Percentiles rank a stretch among this genome's conserved stretches.
Conservation (phyloP, 2,888 invertebrate genomes). For the Choristoneura rosaceana region DNA sequence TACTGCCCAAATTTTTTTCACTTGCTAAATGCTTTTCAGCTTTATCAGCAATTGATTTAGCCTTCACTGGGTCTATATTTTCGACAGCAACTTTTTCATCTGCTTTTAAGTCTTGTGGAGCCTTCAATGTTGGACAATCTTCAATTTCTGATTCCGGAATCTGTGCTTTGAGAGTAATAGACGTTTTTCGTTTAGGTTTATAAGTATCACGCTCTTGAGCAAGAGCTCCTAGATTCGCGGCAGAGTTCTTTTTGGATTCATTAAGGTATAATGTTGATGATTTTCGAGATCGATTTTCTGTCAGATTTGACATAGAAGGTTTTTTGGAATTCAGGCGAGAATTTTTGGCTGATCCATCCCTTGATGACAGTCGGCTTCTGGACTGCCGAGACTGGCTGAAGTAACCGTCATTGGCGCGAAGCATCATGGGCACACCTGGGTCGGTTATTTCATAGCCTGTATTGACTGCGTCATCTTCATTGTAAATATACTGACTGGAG, state of each 20-base stretch:
- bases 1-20: slow-evolving; percentile 53
- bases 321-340: slow-evolving; percentile 80
- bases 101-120: slow-evolving; percentile 80
- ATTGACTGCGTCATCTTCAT: slow-evolving; percentile 87
- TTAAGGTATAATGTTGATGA: slow-evolving; percentile 78
- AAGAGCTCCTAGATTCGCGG: slow-evolving; percentile 69
- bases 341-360: slow-evolving; percentile 72
- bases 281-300: slow-evolving; percentile 76
- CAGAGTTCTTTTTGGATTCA: slow-evolving; percentile 81
- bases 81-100: slow-evolving; percentile 80
- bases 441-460: slow-evolving; percentile 88
- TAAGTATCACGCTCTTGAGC: slow-evolving; percentile 67
- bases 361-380: slow-evolving; percentile 70
- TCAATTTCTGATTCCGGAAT: slow-evolving; percentile 83
- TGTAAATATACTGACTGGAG: slow-evolving; percentile 88
- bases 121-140: slow-evolving; percentile 80
- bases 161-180: slow-evolving; percentile 66
- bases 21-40: slow-evolving; percentile 69
- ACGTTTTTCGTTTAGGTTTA: slow-evolving; percentile 77
- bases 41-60: slow-evolving; percentile 71
- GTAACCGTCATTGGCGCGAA: slow-evolving; percentile 87
- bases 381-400: slow-evolving; percentile 83
- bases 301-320: slow-evolving; percentile 78
- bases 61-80: slow-evolving; percentile 73
- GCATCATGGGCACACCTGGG: slow-evolving; percentile 89